A percentile compares a stretch with the other conserved stretches of the same genome.
Conservation (phyloP, 2,113 vertebrate species). For the Brachyistius frenatus region DNA sequence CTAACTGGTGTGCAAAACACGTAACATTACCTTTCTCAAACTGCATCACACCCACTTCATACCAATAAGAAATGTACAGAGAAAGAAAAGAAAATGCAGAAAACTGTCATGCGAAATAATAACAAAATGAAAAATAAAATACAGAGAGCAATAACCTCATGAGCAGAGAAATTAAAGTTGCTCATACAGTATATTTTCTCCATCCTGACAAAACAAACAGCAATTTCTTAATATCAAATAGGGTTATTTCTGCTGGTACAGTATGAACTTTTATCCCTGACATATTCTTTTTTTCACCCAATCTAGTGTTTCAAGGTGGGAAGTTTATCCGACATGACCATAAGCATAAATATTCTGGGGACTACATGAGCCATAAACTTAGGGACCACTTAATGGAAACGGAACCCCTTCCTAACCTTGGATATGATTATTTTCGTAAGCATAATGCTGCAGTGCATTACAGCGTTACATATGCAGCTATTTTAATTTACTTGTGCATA, state of each 20-base stretch:
- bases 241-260: neutral
- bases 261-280: neutral
- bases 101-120: too few relatives aligned
- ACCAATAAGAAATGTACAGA: neutral
- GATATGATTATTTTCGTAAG: conserved; percentile 54
- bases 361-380: conserved; percentile 42
- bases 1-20: neutral
- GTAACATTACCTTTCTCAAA: neutral
- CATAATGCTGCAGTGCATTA: conserved; percentile 37
- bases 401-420: conserved; percentile 37
- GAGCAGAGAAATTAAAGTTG: too few relatives aligned
- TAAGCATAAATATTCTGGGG: conserved; percentile 37
- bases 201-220: neutral
- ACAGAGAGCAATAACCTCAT: too few relatives aligned
- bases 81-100: neutral
- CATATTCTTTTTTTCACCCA: conserved; percentile 8
- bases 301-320: conserved; percentile 17
- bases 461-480: conserved; percentile 37
- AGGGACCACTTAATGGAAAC: conserved; percentile 57
- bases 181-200: neutral
- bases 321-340: conserved; percentile 11
- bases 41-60: neutral
- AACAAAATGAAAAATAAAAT: too few relatives aligned
- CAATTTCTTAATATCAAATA: neutral
- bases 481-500: conserved; percentile 69